Evolutionary conservation across 2,888 invertebrate species (phyloP).

Genomic region (Physocephala rufipes): DNA sequence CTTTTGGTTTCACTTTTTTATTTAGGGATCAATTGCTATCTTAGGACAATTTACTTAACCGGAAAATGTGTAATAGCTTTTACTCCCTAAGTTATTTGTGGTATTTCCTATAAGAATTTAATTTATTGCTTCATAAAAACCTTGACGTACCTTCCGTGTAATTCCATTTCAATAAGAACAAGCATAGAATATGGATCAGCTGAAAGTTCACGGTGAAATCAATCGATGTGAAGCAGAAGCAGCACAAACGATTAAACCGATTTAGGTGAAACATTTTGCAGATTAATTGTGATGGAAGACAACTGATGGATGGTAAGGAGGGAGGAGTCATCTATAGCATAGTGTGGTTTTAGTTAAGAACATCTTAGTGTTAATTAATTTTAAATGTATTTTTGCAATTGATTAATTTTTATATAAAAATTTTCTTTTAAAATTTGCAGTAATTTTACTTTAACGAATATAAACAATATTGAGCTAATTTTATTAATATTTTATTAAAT

Average conservation of each 20-base stretch:
- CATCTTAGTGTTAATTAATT: not conserved
- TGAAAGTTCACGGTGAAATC: slow-evolving; percentile 57
- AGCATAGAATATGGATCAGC: slow-evolving; percentile 55
- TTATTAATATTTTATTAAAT: not conserved
- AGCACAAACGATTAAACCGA: slow-evolving; percentile 55
- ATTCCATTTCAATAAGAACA: slow-evolving; percentile 61
- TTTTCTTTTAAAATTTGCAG: too few species aligned
- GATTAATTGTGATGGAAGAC: not conserved
- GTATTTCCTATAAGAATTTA: not conserved
- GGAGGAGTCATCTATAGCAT: too few species aligned
- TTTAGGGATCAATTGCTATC: too few species aligned
- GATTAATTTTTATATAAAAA: too few species aligned
- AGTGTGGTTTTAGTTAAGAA: not conserved
- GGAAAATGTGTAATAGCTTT: too few species aligned
- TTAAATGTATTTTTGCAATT: too few species aligned
- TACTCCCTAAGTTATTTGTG: not conserved
- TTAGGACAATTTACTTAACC: too few species aligned
- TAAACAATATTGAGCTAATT: not conserved
- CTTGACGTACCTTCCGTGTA: slow-evolving; percentile 58
- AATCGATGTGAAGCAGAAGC: slow-evolving; percentile 16
- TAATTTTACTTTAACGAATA: not conserved
- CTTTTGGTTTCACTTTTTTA: too few species aligned
- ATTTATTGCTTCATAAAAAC: not conserved
- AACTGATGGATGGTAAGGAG: not conserved
- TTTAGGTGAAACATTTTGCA: slow-evolving; percentile 37